A percentile compares a stretch with the other conserved stretches of the same genome.
phyloP scores from a whole-genome alignment of 2,888 invertebrate species.

The Drosophila trichaetosa region DNA sequence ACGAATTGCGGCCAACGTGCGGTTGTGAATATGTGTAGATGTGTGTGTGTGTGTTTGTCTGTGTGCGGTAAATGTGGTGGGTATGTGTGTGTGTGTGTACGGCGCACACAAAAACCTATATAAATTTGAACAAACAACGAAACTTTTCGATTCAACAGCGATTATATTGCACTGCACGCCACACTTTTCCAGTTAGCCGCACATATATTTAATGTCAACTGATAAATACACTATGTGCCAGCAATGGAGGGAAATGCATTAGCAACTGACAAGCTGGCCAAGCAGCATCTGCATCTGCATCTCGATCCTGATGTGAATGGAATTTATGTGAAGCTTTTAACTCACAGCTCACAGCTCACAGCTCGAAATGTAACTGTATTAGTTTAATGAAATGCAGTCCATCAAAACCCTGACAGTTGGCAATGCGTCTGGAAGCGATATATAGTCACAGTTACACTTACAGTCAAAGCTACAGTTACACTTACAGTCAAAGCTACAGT shows the following conservation, averaged over 20 bases:
- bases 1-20: conserved; percentile 51
- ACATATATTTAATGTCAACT: conserved; percentile 43
- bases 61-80: neutral
- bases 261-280: conserved; percentile 3
- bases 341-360: conserved; percentile 12
- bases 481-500: neutral
- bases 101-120: conserved; percentile 37
- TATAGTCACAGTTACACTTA: conserved; percentile 12
- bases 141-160: conserved; percentile 74
- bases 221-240: conserved; percentile 22
- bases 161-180: conserved; percentile 61
- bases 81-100: neutral
- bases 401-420: conserved; percentile 51
- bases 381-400: conserved; percentile 71
- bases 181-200: conserved; percentile 32
- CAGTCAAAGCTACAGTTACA: neutral
- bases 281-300: conserved; percentile 5
- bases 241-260: neutral
- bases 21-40: conserved; percentile 6
- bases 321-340: conserved; percentile 53
- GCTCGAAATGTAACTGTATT: conserved; percentile 38
- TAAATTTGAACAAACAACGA: conserved; percentile 58
- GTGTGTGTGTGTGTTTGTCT: neutral
- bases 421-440: conserved; percentile 17
- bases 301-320: conserved; percentile 29